Percentiles rank a stretch among this genome's conserved stretches.
Evolutionary conservation across 2,797 vertebrate species (phyloP).

Genomic region (Cossypha heuglini): DNA sequence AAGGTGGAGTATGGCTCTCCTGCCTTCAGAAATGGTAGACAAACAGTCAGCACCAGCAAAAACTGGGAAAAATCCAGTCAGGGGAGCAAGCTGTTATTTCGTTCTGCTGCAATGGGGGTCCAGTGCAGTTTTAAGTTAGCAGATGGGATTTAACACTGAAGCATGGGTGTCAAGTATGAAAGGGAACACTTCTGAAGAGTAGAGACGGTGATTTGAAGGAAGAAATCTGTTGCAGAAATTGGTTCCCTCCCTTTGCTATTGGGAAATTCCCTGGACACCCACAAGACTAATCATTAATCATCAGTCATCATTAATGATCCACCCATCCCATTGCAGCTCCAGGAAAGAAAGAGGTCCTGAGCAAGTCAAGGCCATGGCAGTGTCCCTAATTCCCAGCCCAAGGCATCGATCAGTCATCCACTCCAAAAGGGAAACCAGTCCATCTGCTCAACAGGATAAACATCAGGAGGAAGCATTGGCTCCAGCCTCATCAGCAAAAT

Average conservation of each 20-base stretch:
- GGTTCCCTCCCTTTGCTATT: neutral
- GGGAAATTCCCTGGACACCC: neutral
- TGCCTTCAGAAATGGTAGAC: neutral
- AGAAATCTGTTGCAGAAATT: neutral
- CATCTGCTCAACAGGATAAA: neutral
- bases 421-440: neutral
- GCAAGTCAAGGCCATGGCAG: neutral
- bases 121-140: neutral
- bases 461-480: neutral
- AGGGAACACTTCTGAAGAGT: neutral
- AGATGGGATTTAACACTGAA: neutral
- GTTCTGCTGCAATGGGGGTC: neutral
- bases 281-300: neutral
- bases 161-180: neutral
- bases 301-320: neutral
- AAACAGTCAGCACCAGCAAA: neutral
- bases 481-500: neutral
- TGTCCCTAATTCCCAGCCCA: neutral
- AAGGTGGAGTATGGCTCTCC: neutral
- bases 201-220: neutral
- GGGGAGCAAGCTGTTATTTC: neutral
- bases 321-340: neutral
- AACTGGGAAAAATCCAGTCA: neutral
- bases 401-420: neutral
- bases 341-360: neutral